Percentiles rank a stretch among this genome's conserved stretches.
Evolutionary conservation across 2,113 vertebrate genomes (phyloP).

Genomic region (Aythya baeri): DNA sequence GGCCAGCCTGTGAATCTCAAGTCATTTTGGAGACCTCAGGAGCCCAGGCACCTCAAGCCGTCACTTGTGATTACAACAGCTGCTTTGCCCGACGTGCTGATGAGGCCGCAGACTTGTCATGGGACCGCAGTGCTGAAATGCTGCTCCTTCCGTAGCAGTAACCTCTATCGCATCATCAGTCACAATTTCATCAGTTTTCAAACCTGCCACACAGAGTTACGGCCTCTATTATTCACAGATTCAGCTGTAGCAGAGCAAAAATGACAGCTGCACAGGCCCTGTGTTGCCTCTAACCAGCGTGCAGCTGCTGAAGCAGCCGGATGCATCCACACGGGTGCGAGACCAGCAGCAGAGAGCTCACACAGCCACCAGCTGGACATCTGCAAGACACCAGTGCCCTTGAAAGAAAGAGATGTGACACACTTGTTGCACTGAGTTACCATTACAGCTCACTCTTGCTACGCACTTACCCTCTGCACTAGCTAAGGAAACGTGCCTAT

Average conservation of each 20-base stretch:
- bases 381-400: not conserved
- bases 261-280: not conserved
- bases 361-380: fast-evolving
- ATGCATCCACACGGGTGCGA: fast-evolving
- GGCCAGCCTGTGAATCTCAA: not conserved
- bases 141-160: not conserved
- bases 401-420: not conserved
- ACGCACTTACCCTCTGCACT: fast-evolving
- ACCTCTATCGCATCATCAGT: not conserved
- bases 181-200: conserved; percentile 14
- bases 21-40: not conserved
- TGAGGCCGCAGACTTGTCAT: not conserved
- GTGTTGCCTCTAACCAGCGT: not conserved
- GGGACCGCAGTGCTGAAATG: not conserved
- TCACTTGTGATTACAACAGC: not conserved
- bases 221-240: not conserved
- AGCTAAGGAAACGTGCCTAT: not conserved
- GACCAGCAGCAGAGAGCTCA: not conserved
- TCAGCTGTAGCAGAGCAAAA: fast-evolving
- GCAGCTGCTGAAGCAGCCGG: not conserved
- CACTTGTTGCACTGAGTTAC: not conserved
- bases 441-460: not conserved
- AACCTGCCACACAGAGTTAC: not conserved
- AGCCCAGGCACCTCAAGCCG: not conserved
- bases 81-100: not conserved